Base-by-base conservation (phyloP, 2,113 vertebrate genomes). In the Podiceps cristatus region DNA sequence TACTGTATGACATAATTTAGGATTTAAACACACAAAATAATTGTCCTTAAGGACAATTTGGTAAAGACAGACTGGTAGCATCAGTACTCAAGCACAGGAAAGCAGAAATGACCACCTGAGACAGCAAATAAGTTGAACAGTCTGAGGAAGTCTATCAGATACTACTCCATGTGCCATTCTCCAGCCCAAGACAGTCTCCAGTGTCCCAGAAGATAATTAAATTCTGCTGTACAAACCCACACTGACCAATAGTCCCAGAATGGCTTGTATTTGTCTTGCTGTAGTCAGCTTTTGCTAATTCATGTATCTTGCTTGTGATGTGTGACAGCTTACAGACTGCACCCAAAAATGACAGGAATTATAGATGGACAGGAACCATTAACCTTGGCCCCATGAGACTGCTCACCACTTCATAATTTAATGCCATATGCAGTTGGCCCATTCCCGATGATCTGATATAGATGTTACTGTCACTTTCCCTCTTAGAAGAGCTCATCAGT, bases 401-500 rank as follows among this genome's bases (percentile, higher is more conserved):
- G 40, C 91, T 96, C 69, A 84, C 77, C 60, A 42, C 75, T 96
- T 64, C 74, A 25, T 81, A 90, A 96, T 95, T 96, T 91, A 97
- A 94, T 85, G 62, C 96, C 96, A 67, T 78, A 83, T 76, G 47
- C 83, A 89, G 76, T 94, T 93, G 93, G 78, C 82, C 96, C 93
- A 64, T 75, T 97, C 77, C 91, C 88, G 96, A 96, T 93, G 93
- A 97, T 90, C 91, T 88, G 79, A 95, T 91, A 85, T 82, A 92
- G 94, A 96, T 88, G 90, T 96, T 90, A 93, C 81, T 86, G 94
- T 96, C 94, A 91, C 96, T 82, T 63, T 94, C 72, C 89, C 74
- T 79, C 86, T 74, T 24, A 74, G 74, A 96, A 88, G 89, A 97
- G 96, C 72, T 60, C 85, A 67, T 91, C 89, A 55, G 67, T 66